Base-by-base conservation (phyloP, 1,140 invertebrate species). In the Oreohelix idahoensis region DNA sequence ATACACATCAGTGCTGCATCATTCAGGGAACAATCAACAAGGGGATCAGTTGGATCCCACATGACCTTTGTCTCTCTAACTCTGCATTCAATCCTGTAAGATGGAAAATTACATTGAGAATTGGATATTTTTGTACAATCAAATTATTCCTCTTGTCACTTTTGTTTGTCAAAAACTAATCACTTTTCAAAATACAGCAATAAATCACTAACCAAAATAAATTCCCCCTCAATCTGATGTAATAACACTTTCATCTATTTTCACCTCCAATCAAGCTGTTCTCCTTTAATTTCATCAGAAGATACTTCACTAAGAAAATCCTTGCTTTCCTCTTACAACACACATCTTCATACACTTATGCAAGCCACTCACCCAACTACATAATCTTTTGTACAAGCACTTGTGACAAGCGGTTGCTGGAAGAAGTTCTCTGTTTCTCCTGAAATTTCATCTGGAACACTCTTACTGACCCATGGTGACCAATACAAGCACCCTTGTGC, bases 11-110 rank as follows among this genome's bases (percentile, higher is more conserved):
- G 92, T 1, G 96, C 96, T 51, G 93, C 93, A 15, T 84, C 45
- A 86, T 95, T 94, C 49, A 97, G 88, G 86, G 94, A 95, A 88
- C 96, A 97, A 79, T 95, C 94, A 0, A 96, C 95, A 88, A 84
- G 83, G 8, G 58, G 95, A 94, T 81, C 92, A 11, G 51, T 75
- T 32, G 71, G 53, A 35, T 83, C 73, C 66, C 70, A 73, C 45
- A 71, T 73, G 66, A 71, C 32, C 51, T 36, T 63, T 23, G 66
- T 75, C 5, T 5, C 32, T 45, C 39, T 76, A 0, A 63, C 81
- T 76, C 81, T 23, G 73, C 81, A 83, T 26, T 76, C 81, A 66
- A 76, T 13, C 26, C 71, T 75, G 36, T 58, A n/a, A 58, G 53
- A 58, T 11, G 20, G 20, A 2, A 69, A 45, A 8, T 45, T 45